These are phyloP conservation scores for Procambarus virginalis DNA, from an alignment of 1,140 invertebrate species.

Conservation along the genomic window DNA sequence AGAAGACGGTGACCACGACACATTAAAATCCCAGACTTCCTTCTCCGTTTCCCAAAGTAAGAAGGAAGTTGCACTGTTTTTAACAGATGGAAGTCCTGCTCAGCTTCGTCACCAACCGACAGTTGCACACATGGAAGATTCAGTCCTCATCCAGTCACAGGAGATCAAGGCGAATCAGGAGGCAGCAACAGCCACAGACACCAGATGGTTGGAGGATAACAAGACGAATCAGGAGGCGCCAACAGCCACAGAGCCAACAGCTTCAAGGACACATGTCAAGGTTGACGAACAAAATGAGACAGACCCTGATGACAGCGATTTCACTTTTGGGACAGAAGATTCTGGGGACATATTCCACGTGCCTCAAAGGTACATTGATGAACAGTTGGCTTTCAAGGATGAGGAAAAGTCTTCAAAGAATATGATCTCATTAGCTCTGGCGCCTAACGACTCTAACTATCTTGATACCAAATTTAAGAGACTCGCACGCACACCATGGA, in stretches of 20 bases:
- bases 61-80: background rate
- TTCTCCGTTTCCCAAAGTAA: background rate
- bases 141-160: too few relatives aligned
- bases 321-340: background rate
- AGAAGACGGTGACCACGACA: background rate
- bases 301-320: constrained; percentile 3
- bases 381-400: background rate
- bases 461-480: too few relatives aligned
- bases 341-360: background rate
- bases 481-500: background rate
- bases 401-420: background rate
- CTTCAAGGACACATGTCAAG: background rate
- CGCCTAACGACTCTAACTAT: background rate
- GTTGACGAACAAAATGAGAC: background rate
- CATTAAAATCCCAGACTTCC: background rate
- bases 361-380: background rate
- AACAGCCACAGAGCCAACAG: too few relatives aligned
- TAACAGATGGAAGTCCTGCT: background rate
- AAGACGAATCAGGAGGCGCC: background rate
- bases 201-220: background rate
- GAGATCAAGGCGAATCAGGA: too few relatives aligned
- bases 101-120: background rate
- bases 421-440: background rate
- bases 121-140: background rate
- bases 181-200: too few relatives aligned